phyloP scores from a whole-genome alignment of 1,140 invertebrate genomes.

The Temnothorax nylanderi region DNA sequence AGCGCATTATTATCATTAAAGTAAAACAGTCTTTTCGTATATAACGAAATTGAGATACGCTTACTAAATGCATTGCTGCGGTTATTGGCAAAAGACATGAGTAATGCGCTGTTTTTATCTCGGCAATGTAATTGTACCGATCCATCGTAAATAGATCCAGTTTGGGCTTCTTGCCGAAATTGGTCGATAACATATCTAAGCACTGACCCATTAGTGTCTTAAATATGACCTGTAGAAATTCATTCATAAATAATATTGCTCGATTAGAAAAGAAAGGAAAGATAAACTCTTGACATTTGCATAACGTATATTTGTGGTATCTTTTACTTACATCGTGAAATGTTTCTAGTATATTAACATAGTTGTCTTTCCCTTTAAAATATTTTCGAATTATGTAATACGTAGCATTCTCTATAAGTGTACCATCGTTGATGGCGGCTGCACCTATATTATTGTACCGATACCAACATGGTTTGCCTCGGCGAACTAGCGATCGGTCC shows the following conservation, averaged over 20 bases:
- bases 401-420: neutral
- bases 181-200: conserved; percentile 89
- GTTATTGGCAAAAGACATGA: conserved; percentile 97
- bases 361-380: neutral
- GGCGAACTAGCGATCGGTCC: conserved; percentile 92
- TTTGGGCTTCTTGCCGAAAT: conserved; percentile 88
- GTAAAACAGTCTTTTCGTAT: neutral
- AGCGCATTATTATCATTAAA: neutral
- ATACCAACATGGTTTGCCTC: conserved; percentile 87
- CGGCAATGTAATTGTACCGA: conserved; percentile 95
- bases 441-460: neutral
- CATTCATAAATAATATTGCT: conserved; percentile 18
- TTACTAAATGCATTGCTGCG: conserved; percentile 94
- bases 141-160: conserved; percentile 93
- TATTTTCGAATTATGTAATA: neutral
- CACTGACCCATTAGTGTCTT: conserved; percentile 94
- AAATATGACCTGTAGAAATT: conserved; percentile 87
- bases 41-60: conserved; percentile 71
- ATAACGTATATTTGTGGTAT: neutral
- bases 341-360: neutral
- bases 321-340: conserved; percentile 70
- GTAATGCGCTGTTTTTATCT: conserved; percentile 98
- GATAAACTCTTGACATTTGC: neutral
- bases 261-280: neutral
- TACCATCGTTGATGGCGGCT: neutral